Base-by-base conservation (phyloP, 2,797 vertebrate species). In the Neopelma chrysocephalum region DNA sequence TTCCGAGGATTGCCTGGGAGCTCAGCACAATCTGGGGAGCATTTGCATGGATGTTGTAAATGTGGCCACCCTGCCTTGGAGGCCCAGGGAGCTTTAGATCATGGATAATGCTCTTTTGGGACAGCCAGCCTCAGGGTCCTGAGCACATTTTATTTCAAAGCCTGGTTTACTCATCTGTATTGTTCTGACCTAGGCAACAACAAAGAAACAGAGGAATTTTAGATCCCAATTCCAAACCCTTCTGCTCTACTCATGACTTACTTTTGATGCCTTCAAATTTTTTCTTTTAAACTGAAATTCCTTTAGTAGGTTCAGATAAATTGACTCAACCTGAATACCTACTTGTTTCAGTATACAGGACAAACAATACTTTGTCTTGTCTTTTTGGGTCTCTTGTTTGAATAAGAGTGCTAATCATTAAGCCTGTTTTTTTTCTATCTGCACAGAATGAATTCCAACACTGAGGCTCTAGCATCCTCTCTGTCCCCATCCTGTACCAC, bases 21-120 rank as follows among this genome's bases (percentile, higher is more conserved):
- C 12, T 58, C n/a, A 86, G 45, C 26, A 22, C 5, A 9, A 21
- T 57, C 47, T 42, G 26, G 22, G 36, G 12, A 84, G 8, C 22
- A 43, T 79, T 89, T 12, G 34, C 0, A 0, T 4, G 7, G 57
- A 29, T 0, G 1, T 26, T 71, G 34, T 78, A 31, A n/a, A 14
- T 18, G 58, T 25, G 54, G 8, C 48, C n/a, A 64, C 5, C 2
- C 26, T 60, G n/a, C 36, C 78, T 56, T 23, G 13, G 69, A 56
- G 48, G 20, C 16, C 15, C 50, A 81, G 29, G 6, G 25, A 80
- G 6, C 34, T 82, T 80, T 43, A 80, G 11, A 84, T 5, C 14
- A 17, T 21, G n/a, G 29, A 57, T 36, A 43, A n/a, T 72, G 29
- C 38, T 89, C 19, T 32, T 85, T 45, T 51, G 42, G 66, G 58